Conservation (phyloP, 2,888 invertebrate genomes). For the Gymnoscelis rufifasciata region DNA sequence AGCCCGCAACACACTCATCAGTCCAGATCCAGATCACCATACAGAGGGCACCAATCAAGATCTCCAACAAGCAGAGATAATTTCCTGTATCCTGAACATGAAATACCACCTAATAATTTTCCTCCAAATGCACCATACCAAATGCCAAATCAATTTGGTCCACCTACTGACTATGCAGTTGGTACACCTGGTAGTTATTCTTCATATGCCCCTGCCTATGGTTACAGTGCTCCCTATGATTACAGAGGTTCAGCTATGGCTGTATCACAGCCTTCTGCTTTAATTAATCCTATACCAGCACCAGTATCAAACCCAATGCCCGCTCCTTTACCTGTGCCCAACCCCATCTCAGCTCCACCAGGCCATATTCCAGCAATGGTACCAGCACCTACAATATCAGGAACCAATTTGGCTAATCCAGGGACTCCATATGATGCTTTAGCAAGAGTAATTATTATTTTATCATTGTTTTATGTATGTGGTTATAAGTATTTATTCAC, state of each 20-base stretch:
- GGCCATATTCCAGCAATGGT: slow-evolving; percentile 28
- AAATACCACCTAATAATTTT: slow-evolving; percentile 9
- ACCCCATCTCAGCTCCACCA: slow-evolving; percentile 28
- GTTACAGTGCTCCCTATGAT: slow-evolving; percentile 40
- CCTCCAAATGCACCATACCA: slow-evolving; percentile 17
- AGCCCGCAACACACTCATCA: slow-evolving; percentile 22
- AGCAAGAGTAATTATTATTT: slow-evolving; percentile 58
- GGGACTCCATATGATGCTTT: slow-evolving; percentile 59
- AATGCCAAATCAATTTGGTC: slow-evolving; percentile 22
- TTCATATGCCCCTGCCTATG: slow-evolving; percentile 36
- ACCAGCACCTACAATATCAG: slow-evolving; percentile 38
- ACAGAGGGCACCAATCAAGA: slow-evolving; percentile 28
- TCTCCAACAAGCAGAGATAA: slow-evolving; percentile 23
- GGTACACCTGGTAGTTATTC: slow-evolving; percentile 19
- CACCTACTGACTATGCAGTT: slow-evolving; percentile 17
- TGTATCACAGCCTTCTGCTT: slow-evolving; percentile 24
- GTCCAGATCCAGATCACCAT: slow-evolving; percentile 33
- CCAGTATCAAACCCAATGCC: slow-evolving; percentile 38
- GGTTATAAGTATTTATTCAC: slow-evolving; percentile 9
- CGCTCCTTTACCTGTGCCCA: slow-evolving; percentile 19
- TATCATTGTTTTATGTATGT: slow-evolving; percentile 1
- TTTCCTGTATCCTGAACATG: slow-evolving; percentile 25
- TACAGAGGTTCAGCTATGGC: slow-evolving; percentile 39
- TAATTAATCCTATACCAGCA: slow-evolving; percentile 35
- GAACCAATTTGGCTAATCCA: slow-evolving; percentile 23